phyloP scores from a whole-genome alignment of 1,140 invertebrate genomes.

The Thereuonema tuberculata region DNA sequence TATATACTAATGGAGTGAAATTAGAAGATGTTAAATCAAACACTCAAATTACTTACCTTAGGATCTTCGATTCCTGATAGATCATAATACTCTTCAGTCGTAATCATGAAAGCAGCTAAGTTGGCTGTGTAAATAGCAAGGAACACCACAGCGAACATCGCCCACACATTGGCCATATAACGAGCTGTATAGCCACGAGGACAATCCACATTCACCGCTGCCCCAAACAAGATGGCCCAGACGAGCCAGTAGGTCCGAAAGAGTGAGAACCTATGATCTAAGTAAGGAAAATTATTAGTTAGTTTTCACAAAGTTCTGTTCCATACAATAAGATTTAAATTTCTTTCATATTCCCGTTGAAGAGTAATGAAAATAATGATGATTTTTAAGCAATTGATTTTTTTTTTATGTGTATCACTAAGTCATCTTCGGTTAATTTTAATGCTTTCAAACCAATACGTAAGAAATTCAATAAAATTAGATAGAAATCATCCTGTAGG shows the following conservation, averaged over 20 bases:
- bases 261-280: constrained; percentile 70
- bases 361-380: too few relatives aligned
- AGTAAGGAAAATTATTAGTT: constrained; percentile 9
- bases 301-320: too few relatives aligned
- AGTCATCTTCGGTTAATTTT: too few relatives aligned
- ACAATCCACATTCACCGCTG: constrained; percentile 89
- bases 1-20: too few relatives aligned
- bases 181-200: constrained; percentile 80
- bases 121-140: constrained; percentile 90
- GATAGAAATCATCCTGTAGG: too few relatives aligned
- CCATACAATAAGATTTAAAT: too few relatives aligned
- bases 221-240: constrained; percentile 95
- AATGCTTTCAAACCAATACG: too few relatives aligned
- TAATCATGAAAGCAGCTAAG: constrained; percentile 98
- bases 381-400: too few relatives aligned
- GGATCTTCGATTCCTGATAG: constrained; percentile 82
- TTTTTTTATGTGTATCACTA: too few relatives aligned
- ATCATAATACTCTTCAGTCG: constrained; percentile 91
- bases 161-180: constrained; percentile 96
- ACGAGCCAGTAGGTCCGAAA: constrained; percentile 97
- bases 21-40: too few relatives aligned
- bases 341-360: too few relatives aligned
- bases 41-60: constrained; percentile 41
- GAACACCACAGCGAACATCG: constrained; percentile 91
- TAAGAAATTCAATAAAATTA: too few relatives aligned